These are phyloP conservation scores for Jordanella pulchra DNA, from an alignment of 2,797 vertebrate genomes.

Conservation along the genomic window DNA sequence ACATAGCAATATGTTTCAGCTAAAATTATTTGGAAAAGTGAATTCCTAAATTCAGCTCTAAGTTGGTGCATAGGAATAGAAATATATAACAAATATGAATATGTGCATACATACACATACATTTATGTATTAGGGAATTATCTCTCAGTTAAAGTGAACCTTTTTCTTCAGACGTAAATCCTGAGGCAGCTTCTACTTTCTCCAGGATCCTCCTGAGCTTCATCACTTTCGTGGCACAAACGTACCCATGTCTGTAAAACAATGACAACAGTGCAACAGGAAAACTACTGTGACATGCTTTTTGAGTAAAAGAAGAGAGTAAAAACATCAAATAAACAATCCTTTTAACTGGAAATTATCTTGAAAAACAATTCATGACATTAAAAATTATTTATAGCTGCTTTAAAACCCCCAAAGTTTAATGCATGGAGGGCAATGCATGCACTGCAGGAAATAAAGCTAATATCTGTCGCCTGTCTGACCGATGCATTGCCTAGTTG, in stretches of 20 bases:
- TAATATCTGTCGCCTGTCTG: too few species aligned
- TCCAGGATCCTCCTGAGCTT: constrained; percentile 97
- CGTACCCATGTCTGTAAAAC: constrained; percentile 90
- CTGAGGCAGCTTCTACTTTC: constrained; percentile 96
- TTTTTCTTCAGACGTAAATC: constrained; percentile 99
- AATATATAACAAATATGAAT: not conserved
- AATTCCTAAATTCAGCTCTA: too few species aligned
- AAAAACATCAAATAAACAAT: not conserved
- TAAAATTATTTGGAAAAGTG: too few species aligned
- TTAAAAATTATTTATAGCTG: not conserved
- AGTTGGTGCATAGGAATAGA: too few species aligned
- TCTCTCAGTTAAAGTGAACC: constrained; percentile 68
- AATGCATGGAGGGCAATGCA: too few species aligned
- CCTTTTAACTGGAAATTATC: not conserved
- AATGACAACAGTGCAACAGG: not conserved
- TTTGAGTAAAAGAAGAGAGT: not conserved
- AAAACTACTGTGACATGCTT: not conserved
- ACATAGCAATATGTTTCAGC: too few species aligned
- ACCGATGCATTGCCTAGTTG: too few species aligned
- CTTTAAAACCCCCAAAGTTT: not conserved
- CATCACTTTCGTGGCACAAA: constrained; percentile 99
- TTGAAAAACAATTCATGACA: not conserved
- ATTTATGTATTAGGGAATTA: not conserved
- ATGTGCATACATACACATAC: not conserved
- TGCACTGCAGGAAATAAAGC: too few species aligned